Evolutionary conservation across 2,797 vertebrate species (phyloP).

Genomic region (Coreius guichenoti): DNA sequence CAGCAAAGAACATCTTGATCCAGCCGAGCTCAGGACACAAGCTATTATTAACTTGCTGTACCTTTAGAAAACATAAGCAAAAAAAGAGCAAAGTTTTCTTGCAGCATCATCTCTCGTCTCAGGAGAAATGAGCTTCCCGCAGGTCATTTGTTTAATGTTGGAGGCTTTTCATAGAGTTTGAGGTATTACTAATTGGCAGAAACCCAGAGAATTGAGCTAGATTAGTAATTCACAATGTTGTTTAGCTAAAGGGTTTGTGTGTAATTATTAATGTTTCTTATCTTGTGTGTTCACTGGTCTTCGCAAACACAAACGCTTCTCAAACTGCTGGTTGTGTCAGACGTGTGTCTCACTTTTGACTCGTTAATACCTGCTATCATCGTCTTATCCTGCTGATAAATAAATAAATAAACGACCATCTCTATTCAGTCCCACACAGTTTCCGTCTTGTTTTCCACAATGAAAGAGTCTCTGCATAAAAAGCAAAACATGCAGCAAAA

Average conservation of each 20-base stretch:
- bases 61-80: constrained; percentile 52
- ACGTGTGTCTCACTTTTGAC: background rate
- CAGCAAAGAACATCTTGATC: constrained; percentile 55
- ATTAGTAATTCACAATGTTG: background rate
- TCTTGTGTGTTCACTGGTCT: background rate
- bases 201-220: constrained; percentile 23
- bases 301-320: background rate
- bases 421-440: constrained; percentile 34
- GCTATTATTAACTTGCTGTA: constrained; percentile 57
- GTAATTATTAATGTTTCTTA: background rate
- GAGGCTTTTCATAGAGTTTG: constrained; percentile 38
- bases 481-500: background rate
- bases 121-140: constrained; percentile 30
- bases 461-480: background rate
- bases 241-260: background rate
- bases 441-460: constrained; percentile 10
- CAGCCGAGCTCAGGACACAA: constrained; percentile 41
- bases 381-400: constrained; percentile 35
- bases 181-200: constrained; percentile 22
- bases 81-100: constrained; percentile 36
- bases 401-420: constrained; percentile 11
- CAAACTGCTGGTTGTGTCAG: constrained; percentile 36
- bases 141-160: constrained; percentile 44
- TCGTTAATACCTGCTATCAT: background rate
- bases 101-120: constrained; percentile 45